phyloP scores from a whole-genome alignment of 2,888 invertebrate genomes.

The Clitarchus hookeri region DNA sequence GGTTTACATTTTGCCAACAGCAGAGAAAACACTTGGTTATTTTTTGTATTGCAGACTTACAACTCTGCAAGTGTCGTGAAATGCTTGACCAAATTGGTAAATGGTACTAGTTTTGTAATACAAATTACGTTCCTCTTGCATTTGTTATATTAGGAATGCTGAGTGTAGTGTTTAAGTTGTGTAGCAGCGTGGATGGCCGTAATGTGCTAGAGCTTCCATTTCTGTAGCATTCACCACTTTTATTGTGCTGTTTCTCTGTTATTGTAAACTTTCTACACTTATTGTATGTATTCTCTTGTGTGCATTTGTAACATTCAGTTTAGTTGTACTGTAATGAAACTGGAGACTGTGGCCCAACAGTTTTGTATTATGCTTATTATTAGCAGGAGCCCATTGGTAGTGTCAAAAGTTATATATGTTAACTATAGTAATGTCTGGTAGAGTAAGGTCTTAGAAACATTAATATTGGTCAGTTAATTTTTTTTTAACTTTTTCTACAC shows the following conservation, averaged over 20 bases:
- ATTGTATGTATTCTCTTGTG: conserved; percentile 32
- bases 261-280: neutral
- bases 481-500: conserved; percentile 9
- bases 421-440: neutral
- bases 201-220: neutral
- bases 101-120: neutral
- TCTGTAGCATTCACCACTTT: neutral
- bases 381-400: too few species aligned
- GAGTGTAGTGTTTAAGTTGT: neutral
- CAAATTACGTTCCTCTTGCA: neutral
- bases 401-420: neutral
- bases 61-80: neutral
- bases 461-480: neutral
- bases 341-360: conserved; percentile 2
- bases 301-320: conserved; percentile 56
- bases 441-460: neutral
- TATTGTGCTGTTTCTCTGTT: neutral
- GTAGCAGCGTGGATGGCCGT: neutral
- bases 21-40: neutral
- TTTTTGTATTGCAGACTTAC: neutral
- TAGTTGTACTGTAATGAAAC: neutral
- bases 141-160: neutral
- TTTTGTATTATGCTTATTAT: neutral
- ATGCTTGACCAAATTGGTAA: neutral
- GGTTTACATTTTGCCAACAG: neutral